Percentiles rank a stretch among this genome's conserved stretches.
Conservation (phyloP, 2,888 invertebrate species). For the Clistopyga incitator region DNA sequence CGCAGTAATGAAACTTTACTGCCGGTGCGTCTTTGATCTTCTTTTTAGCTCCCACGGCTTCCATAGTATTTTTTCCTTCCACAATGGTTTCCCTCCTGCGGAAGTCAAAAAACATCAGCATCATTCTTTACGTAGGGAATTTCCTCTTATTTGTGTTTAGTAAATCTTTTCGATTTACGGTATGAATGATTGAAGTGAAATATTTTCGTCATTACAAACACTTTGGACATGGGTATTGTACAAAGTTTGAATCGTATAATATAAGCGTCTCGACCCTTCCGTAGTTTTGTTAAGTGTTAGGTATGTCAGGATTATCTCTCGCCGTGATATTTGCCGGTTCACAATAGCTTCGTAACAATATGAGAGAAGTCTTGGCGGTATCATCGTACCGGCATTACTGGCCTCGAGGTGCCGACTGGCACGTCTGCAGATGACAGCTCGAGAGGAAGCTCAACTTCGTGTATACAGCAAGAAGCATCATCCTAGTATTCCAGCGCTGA, state of each 20-base stretch:
- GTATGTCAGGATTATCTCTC: slow-evolving; percentile 16
- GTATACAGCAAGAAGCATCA: slow-evolving; percentile 35
- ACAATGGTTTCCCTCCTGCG: too few species aligned
- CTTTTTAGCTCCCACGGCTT: too few species aligned
- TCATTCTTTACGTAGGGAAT: too few species aligned
- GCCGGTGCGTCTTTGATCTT: too few species aligned
- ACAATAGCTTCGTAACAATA: slow-evolving; percentile 10
- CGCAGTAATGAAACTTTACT: too few species aligned
- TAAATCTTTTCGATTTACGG: too few species aligned
- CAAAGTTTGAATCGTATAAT: background rate
- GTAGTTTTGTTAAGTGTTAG: slow-evolving; percentile 1
- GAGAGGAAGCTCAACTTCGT: slow-evolving; percentile 35
- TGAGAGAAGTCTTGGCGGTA: background rate
- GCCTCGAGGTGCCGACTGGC: slow-evolving; percentile 41
- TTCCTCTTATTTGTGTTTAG: too few species aligned
- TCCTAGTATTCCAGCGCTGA: slow-evolving; percentile 10
- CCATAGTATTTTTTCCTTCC: too few species aligned
- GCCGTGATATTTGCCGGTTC: slow-evolving; percentile 23
- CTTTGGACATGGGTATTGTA: background rate
- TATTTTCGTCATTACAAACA: background rate
- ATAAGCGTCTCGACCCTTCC: background rate
- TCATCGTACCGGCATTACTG: slow-evolving; percentile 6
- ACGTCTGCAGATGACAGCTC: slow-evolving; percentile 54
- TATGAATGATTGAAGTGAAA: background rate
- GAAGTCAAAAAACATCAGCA: background rate